phyloP scores from a whole-genome alignment of 2,113 vertebrate species.

The Scopus umbretta region DNA sequence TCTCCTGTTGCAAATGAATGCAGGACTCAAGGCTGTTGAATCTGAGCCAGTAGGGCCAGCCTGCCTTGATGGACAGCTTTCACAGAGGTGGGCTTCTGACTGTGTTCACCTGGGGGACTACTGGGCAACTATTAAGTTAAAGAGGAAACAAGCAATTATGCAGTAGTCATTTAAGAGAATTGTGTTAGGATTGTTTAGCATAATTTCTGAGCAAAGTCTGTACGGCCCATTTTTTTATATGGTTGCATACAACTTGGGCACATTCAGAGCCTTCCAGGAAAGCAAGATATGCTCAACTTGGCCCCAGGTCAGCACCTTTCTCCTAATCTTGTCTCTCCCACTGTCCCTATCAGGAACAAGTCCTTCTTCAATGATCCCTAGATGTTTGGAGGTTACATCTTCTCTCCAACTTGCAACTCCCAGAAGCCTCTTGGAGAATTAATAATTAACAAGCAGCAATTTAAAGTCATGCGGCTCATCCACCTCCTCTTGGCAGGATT shows the following conservation, averaged over 20 bases:
- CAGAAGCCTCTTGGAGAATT: neutral
- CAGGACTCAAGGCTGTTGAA: neutral
- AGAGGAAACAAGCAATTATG: neutral
- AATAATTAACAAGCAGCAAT: neutral
- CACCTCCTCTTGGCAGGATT: neutral
- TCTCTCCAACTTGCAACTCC: neutral
- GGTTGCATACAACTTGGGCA: neutral
- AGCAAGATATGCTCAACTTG: neutral
- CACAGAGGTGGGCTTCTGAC: neutral
- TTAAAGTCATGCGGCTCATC: rapidly evolving
- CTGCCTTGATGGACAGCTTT: neutral
- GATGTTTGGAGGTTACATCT: neutral
- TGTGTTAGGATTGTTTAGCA: neutral
- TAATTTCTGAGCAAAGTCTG: neutral
- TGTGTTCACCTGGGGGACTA: neutral
- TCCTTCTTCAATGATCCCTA: neutral
- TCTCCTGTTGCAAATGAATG: neutral
- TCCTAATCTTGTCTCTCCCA: neutral
- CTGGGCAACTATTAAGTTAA: neutral
- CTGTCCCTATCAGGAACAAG: neutral
- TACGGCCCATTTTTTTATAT: neutral
- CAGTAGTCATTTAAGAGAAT: neutral
- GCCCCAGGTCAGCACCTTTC: neutral
- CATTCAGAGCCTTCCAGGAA: neutral
- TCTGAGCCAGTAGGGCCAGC: neutral